Evolutionary conservation across 2,797 vertebrate genomes (phyloP).

Genomic region (Syngnathus rostellatus): DNA sequence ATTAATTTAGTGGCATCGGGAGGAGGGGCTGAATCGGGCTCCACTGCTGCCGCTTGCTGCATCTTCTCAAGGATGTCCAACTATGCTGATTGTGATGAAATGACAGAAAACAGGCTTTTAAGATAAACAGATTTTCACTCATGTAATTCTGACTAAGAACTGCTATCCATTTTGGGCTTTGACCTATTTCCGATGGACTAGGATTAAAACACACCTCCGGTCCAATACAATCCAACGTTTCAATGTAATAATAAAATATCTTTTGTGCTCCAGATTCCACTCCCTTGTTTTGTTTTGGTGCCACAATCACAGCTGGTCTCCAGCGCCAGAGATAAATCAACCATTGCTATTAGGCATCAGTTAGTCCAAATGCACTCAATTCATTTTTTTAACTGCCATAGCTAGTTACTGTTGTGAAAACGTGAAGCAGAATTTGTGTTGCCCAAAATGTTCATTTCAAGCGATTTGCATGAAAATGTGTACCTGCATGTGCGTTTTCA

Average conservation of each 20-base stretch:
- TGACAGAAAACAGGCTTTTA: neutral
- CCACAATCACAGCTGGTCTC: conserved; percentile 56
- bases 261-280: neutral
- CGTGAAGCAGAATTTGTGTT: neutral
- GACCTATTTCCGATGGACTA: neutral
- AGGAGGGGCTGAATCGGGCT: conserved; percentile 23
- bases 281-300: neutral
- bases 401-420: neutral
- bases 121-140: too few relatives aligned
- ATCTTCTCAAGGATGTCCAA: conserved; percentile 10
- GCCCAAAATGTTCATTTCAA: neutral
- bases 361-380: neutral
- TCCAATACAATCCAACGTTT: neutral
- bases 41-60: conserved; percentile 12
- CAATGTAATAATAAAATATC: neutral
- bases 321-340: conserved; percentile 56
- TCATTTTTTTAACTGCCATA: neutral
- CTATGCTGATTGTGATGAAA: conserved; percentile 24
- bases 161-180: neutral
- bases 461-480: neutral
- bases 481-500: neutral
- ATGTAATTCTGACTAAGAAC: too few relatives aligned
- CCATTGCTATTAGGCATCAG: conserved; percentile 50
- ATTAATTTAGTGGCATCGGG: conserved; percentile 42
- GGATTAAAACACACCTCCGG: neutral